Conservation (phyloP, 2,797 vertebrate species). For the Muscicapa striata region DNA sequence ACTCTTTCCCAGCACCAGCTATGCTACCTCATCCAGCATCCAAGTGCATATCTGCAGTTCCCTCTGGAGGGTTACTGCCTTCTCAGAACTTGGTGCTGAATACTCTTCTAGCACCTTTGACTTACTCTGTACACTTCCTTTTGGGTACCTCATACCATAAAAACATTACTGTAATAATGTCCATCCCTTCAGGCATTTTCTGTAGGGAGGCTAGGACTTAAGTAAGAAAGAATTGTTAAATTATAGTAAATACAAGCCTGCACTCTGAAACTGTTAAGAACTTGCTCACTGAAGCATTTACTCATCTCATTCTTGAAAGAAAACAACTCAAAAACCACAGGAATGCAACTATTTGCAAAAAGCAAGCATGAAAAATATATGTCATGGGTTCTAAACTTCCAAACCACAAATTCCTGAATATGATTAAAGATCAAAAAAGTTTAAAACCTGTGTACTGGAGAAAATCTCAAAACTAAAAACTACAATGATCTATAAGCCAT, state of each 20-base stretch:
- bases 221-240: neutral
- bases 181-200: neutral
- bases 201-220: neutral
- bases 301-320: neutral
- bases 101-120: neutral
- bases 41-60: neutral
- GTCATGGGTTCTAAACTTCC: neutral
- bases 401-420: slow-evolving; percentile 24
- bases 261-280: neutral
- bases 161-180: neutral
- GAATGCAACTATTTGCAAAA: slow-evolving; percentile 19
- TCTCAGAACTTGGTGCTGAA: neutral
- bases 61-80: neutral
- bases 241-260: neutral
- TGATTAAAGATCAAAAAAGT: slow-evolving; percentile 12
- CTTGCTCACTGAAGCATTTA: neutral
- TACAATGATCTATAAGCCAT: neutral
- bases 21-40: neutral
- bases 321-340: slow-evolving; percentile 24
- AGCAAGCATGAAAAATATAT: neutral
- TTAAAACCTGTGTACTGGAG: neutral
- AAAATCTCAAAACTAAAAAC: neutral
- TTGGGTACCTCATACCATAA: neutral
- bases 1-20: neutral
- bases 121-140: neutral